Percentiles rank a stretch among this genome's conserved stretches.
phyloP scores from a whole-genome alignment of 2,888 invertebrate species.

The Drosophila vallismaia region DNA sequence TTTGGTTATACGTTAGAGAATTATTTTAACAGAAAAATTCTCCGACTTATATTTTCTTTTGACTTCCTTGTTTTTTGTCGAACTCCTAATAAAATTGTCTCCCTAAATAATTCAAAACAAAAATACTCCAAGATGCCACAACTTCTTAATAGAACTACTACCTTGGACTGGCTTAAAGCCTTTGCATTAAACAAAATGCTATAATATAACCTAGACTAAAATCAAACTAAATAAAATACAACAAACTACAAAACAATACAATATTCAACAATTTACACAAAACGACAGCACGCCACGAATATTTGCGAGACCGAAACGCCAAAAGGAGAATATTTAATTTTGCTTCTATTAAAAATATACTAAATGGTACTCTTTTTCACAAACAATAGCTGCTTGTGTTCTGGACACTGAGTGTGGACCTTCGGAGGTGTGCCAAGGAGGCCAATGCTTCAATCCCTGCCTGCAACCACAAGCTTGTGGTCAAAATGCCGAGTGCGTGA shows the following conservation, averaged over 20 bases:
- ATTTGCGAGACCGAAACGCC: constrained; percentile 35
- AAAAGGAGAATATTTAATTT: constrained; percentile 12
- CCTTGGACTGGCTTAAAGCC: constrained; percentile 49
- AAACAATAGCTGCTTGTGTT: constrained; percentile 89
- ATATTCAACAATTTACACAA: constrained; percentile 25
- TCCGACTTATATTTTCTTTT: too few relatives aligned
- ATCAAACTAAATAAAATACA: constrained; percentile 51
- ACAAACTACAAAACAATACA: constrained; percentile 24
- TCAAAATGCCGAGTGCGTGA: constrained; percentile 91
- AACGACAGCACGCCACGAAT: constrained; percentile 41
- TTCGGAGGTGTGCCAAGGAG: constrained; percentile 91
- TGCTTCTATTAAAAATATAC: neutral
- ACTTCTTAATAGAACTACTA: constrained; percentile 29
- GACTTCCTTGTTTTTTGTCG: too few relatives aligned
- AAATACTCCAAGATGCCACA: constrained; percentile 7
- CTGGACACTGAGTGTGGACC: constrained; percentile 91
- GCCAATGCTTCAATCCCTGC: constrained; percentile 93
- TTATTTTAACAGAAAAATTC: too few relatives aligned
- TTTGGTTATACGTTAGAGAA: too few relatives aligned
- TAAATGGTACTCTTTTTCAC: neutral
- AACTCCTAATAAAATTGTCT: too few relatives aligned
- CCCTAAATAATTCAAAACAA: too few relatives aligned
- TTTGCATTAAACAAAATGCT: constrained; percentile 33
- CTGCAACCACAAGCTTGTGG: constrained; percentile 91
- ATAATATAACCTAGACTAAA: constrained; percentile 56